Conservation (phyloP, 2,888 invertebrate species). For the Theretra japonica region DNA sequence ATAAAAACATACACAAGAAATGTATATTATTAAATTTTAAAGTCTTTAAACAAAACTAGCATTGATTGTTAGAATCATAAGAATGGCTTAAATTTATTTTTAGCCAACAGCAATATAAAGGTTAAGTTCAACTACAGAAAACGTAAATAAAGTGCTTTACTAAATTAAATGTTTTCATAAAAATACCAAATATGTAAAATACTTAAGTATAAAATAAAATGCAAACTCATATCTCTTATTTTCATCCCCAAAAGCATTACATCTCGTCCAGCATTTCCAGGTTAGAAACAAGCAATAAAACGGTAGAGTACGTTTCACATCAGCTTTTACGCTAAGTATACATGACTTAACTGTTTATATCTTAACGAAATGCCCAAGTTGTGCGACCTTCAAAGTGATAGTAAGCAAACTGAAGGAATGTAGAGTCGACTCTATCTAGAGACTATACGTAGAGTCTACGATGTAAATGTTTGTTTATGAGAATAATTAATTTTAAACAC, state of each 20-base stretch:
- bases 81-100: no score
- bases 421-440: neutral
- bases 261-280: neutral
- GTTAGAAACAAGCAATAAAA: slow-evolving; percentile 13
- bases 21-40: no score
- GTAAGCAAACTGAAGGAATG: slow-evolving; percentile 15
- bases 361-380: slow-evolving; percentile 39
- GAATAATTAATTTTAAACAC: slow-evolving; percentile 14
- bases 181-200: neutral
- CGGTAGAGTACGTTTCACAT: slow-evolving; percentile 1
- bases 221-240: neutral
- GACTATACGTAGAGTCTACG: neutral
- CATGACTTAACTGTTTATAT: slow-evolving; percentile 12
- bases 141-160: no score
- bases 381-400: slow-evolving; percentile 32
- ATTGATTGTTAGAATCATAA: no score
- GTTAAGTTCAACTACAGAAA: no score
- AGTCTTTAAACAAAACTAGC: no score
- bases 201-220: neutral
- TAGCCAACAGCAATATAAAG: no score
- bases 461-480: slow-evolving; percentile 14
- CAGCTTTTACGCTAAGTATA: slow-evolving; percentile 1
- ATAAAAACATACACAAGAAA: no score
- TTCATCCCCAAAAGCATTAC: slow-evolving; percentile 4
- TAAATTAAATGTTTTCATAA: neutral